Base-by-base conservation (phyloP, 2,888 invertebrate species). In the Steromphala cineraria region DNA sequence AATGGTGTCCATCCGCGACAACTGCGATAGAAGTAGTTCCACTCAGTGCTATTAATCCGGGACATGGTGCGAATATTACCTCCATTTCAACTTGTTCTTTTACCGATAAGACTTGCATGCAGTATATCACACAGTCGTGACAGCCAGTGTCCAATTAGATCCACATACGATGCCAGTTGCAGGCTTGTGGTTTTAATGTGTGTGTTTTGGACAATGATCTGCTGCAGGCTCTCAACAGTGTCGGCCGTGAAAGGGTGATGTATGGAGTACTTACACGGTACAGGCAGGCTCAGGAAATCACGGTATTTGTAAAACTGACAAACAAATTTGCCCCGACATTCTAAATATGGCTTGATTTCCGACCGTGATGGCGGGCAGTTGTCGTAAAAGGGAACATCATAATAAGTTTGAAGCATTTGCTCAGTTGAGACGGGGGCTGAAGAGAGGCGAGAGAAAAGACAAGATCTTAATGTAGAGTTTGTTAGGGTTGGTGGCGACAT, bases 261-360 rank as follows among this genome's bases (percentile, higher is more conserved):
- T 71, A 71, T 71, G 17, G 71, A 40, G 19, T 36, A 71, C 10
- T 71, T 40, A 40, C 19, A 31, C 40, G 36, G 71, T 71, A 36
- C 71, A 19, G 10, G 71, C 10, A 40, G 36, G n/a, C 19, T 19
- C 17, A 40, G 19, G 71, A 71, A 71, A 31, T 71, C 71, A 19
- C 71, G 71, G 40, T 36, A 71, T 71, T 71, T 71, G 71, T 71
- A 36, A 40, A 71, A 71, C 71, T 71, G 71, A 71, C 71, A 71
- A 71, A 71, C 71, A 71, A 71, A 71, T 71, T 71, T 36, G 19
- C 36, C 36, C 40, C 36, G 71, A 71, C 71, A 71, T 71, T 71
- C 71, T 40, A 71, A 71, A 71, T 71, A 71, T 71, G 71, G 71
- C 40, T 31, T 71, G 40, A 71, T 71, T 71, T 36, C 71, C 36